Base-by-base conservation (phyloP, 2,797 vertebrate species). In the Catostomus latipinnis region DNA sequence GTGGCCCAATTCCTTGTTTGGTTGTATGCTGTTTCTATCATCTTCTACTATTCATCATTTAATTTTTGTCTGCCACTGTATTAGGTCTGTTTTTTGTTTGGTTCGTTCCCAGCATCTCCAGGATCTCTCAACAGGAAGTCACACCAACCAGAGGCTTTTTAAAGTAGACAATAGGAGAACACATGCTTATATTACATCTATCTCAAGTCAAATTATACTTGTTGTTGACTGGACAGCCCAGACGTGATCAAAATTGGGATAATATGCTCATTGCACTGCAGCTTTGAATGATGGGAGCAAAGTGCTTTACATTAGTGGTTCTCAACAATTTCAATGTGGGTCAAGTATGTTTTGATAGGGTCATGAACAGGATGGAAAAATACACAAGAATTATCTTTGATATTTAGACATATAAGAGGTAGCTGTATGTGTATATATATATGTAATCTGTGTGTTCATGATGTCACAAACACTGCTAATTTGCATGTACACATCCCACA, bases 41-140 rank as follows among this genome's bases (percentile, higher is more conserved):
- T 66, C 4, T 58, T 66, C 4, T 58, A 43, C 58, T 14, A 34
- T 13, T 5, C 9, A 6, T 46, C 0, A 8, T n/a, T 8, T 22
- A 6, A 14, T 13, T 65, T 60, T 45, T 53, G 34, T 65, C 16
- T 34, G 54, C 16, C 54, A 60, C 10, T 56, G 57, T 48, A 48
- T 63, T 71, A 46, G 45, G 14, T 50, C 5, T 58, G n/a, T 73
- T 73, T 68, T 60, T 45, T 43, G 54, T 78, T 81, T 66, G 57
- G 78, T 78, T 83, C 18, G 56, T 61, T 76, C 8, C 57, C 52
- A 81, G 60, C 68, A 50, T 63, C 14, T 85, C 52, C 71, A 79
- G 83, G 78, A 87, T 71, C 73, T 46, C 46, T 76, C 8, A 85
- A 53, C 81, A 84, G 90, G 69, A 87, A 65, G 67, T 16, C 4